These are phyloP conservation scores for Ancistrus triradiatus DNA, from an alignment of 2,113 vertebrate genomes.

Conservation along the genomic window DNA sequence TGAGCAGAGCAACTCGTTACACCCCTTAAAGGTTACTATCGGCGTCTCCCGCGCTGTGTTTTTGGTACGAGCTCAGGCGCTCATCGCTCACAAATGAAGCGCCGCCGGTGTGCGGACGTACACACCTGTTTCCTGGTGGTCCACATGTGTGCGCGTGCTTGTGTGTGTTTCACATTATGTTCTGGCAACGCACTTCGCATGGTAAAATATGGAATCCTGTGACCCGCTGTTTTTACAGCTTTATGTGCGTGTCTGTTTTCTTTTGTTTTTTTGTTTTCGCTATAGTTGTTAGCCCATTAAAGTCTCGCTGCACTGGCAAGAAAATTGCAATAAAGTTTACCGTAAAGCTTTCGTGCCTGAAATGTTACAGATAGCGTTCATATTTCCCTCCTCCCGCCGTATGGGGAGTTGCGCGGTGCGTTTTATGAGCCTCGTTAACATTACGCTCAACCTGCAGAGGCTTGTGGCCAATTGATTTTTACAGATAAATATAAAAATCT, in stretches of 20 bases:
- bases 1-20: too few relatives aligned
- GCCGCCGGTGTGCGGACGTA: too few relatives aligned
- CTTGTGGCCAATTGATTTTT: conserved; percentile 19
- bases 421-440: conserved; percentile 6
- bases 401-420: neutral
- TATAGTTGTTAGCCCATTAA: conserved; percentile 38
- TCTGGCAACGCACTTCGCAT: conserved; percentile 32
- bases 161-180: conserved; percentile 39
- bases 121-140: conserved; percentile 17
- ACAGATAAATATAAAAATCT: conserved; percentile 11
- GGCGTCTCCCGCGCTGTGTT: too few relatives aligned
- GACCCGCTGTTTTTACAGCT: conserved; percentile 18
- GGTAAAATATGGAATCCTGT: conserved; percentile 39
- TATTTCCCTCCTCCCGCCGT: neutral
- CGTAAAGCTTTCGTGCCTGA: neutral
- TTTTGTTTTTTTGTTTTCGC: conserved; percentile 34
- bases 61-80: too few relatives aligned
- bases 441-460: neutral
- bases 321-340: neutral
- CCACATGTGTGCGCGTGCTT: neutral
- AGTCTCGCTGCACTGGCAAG: conserved; percentile 27
- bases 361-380: neutral
- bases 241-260: conserved; percentile 9
- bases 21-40: too few relatives aligned
- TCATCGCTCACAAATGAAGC: too few relatives aligned